Base-by-base conservation (phyloP, 2,888 invertebrate species). In the Andrena trimmerana region DNA sequence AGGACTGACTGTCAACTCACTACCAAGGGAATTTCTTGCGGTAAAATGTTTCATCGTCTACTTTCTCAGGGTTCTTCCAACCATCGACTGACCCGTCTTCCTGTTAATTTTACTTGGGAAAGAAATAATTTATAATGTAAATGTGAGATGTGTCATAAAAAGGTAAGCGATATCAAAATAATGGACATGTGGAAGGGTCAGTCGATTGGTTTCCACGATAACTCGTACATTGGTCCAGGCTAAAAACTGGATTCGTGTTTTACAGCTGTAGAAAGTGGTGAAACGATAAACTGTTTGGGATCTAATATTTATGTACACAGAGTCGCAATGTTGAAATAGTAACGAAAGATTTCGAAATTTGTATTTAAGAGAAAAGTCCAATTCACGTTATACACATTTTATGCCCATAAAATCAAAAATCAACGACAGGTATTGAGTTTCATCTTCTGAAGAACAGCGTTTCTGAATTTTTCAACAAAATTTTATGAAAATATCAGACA, bases 221-320 rank as follows among this genome's bases (percentile, higher is more conserved):
- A 59, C 57, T 67, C 24, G 16, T 65, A 42, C 16, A 13, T 70
- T 27, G 33, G 36, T 74, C 60, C 73, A 77, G 57, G 31, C 52
- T 29, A 63, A 65, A 24, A 73, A 78, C 42, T 81, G 78, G 78
- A 70, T 68, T 81, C 31, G 20, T n/a, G n/a, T 59, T 42, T 60
- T 60, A 71, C 20, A 50, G 63, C 20, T 54, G 33, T 13, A 42
- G 1, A 24, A 27, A 60, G 42, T n/a, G 13, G 13, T 52, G 27
- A 36, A 42, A 62, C 33, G 57, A 20, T 16, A 57, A 71, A 52
- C 16, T 24, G 4, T 66, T 29, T 6, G 50, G 70, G 42, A 24
- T 63, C 27, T 27, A 68, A 72, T 16, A 8, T 68, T n/a, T 86
- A 86, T 86, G 10, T 86, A 86, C 82, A 87, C 57, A 63, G 77